phyloP scores from a whole-genome alignment of 2,113 vertebrate species.

The Tragulus kanchil region DNA sequence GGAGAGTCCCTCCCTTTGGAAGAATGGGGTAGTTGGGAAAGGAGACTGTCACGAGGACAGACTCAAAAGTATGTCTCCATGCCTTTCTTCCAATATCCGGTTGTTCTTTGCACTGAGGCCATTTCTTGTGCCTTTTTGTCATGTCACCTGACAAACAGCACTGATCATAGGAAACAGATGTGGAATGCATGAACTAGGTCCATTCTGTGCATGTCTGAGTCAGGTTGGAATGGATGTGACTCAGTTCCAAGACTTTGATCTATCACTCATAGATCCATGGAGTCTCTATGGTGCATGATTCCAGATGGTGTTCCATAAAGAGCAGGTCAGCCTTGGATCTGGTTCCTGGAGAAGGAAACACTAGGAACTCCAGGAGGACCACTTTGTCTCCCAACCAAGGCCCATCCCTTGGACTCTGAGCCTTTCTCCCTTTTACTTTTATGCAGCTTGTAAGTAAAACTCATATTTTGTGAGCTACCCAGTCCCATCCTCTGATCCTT shows the following conservation, averaged over 20 bases:
- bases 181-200: not conserved
- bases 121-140: not conserved
- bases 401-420: not conserved
- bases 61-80: not conserved
- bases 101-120: not conserved
- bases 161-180: not conserved
- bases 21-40: not conserved
- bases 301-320: not conserved
- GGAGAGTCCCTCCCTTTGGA: not conserved
- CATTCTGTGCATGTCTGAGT: not conserved
- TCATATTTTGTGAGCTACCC: not conserved
- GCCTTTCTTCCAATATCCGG: not conserved
- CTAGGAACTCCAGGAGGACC: not conserved
- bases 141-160: not conserved
- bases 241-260: not conserved
- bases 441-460: not conserved
- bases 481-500: not conserved
- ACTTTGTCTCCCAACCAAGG: not conserved
- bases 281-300: not conserved
- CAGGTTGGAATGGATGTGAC: not conserved
- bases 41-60: not conserved
- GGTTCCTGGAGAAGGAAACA: not conserved
- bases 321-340: not conserved
- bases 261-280: not conserved
- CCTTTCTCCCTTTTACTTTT: not conserved